Conservation (phyloP, 2,888 invertebrate species). For the Macaria liturata region DNA sequence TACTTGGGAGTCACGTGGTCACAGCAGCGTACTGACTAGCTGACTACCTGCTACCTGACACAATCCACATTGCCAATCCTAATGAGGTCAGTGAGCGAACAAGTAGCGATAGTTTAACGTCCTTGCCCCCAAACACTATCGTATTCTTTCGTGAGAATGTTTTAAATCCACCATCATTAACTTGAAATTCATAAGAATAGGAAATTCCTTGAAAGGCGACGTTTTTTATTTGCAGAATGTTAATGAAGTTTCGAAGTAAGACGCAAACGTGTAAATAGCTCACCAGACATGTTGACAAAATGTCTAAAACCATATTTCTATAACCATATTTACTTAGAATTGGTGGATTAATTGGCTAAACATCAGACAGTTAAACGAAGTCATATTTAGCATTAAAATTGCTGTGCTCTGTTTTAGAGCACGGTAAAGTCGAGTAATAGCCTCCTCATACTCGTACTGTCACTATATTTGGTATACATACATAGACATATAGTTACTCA, state of each 20-base stretch:
- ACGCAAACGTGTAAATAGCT: constrained; percentile 9
- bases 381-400: too few species aligned
- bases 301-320: too few species aligned
- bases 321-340: too few species aligned
- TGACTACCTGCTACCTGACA: constrained; percentile 8
- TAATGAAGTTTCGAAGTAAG: constrained; percentile 24
- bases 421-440: too few species aligned
- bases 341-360: too few species aligned
- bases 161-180: constrained; percentile 26
- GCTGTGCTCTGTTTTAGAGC: too few species aligned
- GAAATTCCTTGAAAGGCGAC: constrained; percentile 28
- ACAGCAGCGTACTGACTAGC: background rate
- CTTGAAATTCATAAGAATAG: constrained; percentile 28
- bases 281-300: background rate
- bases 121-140: constrained; percentile 32
- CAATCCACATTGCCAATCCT: constrained; percentile 23
- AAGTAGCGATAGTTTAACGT: constrained; percentile 23
- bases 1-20: constrained; percentile 1
- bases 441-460: too few species aligned
- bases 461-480: too few species aligned
- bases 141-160: constrained; percentile 26
- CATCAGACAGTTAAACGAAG: too few species aligned
- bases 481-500: constrained; percentile 81
- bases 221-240: constrained; percentile 31
- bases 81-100: constrained; percentile 24